Percentiles rank a stretch among this genome's conserved stretches.
Conservation (phyloP, 2,797 vertebrate species). For the Gambusia yucatana region DNA sequence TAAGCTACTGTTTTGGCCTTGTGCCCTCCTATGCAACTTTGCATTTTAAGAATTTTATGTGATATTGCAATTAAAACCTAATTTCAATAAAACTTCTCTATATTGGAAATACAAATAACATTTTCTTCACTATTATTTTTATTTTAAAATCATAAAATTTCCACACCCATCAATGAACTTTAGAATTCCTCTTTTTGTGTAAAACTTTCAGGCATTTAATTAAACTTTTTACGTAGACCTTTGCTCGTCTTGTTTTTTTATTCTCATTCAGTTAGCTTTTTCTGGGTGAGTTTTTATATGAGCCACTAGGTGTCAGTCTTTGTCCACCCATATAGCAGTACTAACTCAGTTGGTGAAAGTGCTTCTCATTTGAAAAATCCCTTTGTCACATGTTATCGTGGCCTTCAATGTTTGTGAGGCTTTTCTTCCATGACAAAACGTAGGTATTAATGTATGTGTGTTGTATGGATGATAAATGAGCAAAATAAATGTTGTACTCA, state of each 20-base stretch:
- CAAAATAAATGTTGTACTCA: conserved; percentile 28
- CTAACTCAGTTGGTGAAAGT: not conserved
- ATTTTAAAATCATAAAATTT: not conserved
- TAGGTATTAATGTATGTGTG: conserved; percentile 20
- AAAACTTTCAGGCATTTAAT: not conserved
- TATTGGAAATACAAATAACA: too few relatives aligned
- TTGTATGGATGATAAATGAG: conserved; percentile 56
- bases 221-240: not conserved
- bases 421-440: conserved; percentile 11
- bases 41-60: not conserved
- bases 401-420: conserved; percentile 12
- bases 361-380: not conserved
- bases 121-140: too few relatives aligned
- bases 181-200: not conserved
- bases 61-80: not conserved
- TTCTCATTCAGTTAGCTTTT: not conserved
- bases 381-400: conserved; percentile 18
- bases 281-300: not conserved
- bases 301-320: conserved; percentile 25
- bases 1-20: not conserved
- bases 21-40: not conserved
- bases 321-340: not conserved
- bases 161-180: not conserved
- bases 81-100: not conserved
- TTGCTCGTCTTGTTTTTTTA: not conserved